Conservation (phyloP, 2,797 vertebrate genomes). For the Gymnothorax javanicus region DNA sequence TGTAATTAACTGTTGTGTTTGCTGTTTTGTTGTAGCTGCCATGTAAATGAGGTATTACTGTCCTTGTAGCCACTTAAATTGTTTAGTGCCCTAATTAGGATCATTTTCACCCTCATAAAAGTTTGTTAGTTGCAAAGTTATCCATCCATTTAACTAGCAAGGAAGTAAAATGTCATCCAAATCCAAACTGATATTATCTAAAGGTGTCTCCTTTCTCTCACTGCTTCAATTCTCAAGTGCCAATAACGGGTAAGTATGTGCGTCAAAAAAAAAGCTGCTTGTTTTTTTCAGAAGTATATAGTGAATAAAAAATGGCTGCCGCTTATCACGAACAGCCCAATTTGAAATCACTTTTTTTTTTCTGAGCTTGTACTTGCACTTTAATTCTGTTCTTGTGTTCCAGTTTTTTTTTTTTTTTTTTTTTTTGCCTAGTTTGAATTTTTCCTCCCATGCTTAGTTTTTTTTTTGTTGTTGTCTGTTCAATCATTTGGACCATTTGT, state of each 20-base stretch:
- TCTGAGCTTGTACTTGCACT: background rate
- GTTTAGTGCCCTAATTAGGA: background rate
- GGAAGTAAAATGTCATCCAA: background rate
- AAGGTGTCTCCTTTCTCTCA: constrained; percentile 68
- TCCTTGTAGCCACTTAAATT: background rate
- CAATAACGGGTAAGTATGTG: constrained; percentile 94
- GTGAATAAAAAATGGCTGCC: background rate
- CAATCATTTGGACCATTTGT: background rate
- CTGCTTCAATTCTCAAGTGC: constrained; percentile 88
- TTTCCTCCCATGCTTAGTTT: background rate
- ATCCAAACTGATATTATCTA: constrained; percentile 26
- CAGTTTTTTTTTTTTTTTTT: no score
- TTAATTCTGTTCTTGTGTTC: background rate
- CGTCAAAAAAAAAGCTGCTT: background rate
- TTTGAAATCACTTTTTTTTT: background rate
- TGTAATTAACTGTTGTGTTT: background rate
- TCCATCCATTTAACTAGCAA: background rate
- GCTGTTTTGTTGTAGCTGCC: background rate
- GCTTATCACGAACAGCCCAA: background rate
- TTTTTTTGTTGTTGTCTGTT: background rate
- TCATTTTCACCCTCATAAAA: background rate
- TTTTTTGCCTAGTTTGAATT: background rate
- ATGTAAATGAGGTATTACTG: background rate
- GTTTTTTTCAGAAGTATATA: background rate
- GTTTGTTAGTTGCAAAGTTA: background rate